Percentiles rank a stretch among this genome's conserved stretches.
Evolutionary conservation across 2,113 vertebrate species (phyloP).

Genomic region (Loxodonta africana): DNA sequence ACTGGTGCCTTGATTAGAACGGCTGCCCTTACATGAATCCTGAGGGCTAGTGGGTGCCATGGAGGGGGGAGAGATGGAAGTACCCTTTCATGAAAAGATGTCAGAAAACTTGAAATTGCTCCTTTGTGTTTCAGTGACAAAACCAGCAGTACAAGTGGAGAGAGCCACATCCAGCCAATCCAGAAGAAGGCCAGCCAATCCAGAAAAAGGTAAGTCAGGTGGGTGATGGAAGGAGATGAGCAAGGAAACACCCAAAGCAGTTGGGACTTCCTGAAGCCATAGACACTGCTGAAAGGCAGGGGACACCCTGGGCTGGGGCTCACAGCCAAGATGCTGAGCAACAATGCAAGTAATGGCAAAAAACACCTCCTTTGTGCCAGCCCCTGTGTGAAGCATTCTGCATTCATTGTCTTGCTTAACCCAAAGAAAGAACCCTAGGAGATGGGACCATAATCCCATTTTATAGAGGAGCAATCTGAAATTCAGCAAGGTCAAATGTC

Average conservation of each 20-base stretch:
- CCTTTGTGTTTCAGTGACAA: slow-evolving; percentile 72
- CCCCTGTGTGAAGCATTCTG: not conserved
- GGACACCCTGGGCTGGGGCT: not conserved
- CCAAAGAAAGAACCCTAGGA: not conserved
- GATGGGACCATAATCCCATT: not conserved
- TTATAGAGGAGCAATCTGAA: not conserved
- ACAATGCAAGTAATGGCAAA: not conserved
- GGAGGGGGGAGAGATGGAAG: not conserved
- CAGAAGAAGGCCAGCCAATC: slow-evolving; percentile 53
- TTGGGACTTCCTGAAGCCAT: not conserved
- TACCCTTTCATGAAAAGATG: not conserved
- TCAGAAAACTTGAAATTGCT: not conserved
- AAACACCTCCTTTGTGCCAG: not conserved
- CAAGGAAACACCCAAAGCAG: not conserved
- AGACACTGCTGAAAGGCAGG: not conserved
- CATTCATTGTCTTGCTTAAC: not conserved
- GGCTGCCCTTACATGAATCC: not conserved
- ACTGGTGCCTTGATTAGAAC: not conserved
- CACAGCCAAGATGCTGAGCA: not conserved
- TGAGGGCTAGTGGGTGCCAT: too few relatives aligned
- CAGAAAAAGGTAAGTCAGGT: slow-evolving; percentile 63
- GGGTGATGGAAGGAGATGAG: not conserved
- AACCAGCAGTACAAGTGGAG: slow-evolving; percentile 69
- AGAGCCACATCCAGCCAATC: slow-evolving; percentile 50
- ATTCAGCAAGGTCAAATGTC: not conserved